A percentile compares a stretch with the other conserved stretches of the same genome.
These are phyloP conservation scores for Procapra przewalskii DNA, from an alignment of 2,113 vertebrate species.

Conservation along the genomic window DNA sequence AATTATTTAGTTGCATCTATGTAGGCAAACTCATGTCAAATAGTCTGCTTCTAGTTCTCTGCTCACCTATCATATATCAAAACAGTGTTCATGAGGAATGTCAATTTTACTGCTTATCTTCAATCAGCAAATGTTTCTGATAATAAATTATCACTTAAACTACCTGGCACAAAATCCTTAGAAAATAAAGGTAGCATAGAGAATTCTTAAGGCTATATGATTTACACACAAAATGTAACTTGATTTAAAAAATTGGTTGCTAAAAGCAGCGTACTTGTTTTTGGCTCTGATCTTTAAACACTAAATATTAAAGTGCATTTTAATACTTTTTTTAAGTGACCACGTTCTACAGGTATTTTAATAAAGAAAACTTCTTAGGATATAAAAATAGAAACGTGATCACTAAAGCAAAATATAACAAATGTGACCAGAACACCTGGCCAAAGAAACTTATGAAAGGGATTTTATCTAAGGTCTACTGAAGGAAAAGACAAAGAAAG, in stretches of 20 bases:
- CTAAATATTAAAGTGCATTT: background rate
- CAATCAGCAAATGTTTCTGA: background rate
- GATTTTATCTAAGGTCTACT: background rate
- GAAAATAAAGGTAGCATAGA: background rate
- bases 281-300: background rate
- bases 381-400: background rate
- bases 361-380: background rate
- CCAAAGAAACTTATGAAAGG: background rate
- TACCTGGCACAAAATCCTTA: background rate
- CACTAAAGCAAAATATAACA: slow-evolving; percentile 4
- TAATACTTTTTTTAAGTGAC: background rate
- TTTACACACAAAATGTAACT: background rate
- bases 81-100: background rate
- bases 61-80: background rate
- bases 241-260: background rate
- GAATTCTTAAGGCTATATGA: background rate
- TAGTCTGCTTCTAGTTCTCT: background rate
- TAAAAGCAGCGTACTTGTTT: background rate
- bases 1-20: background rate
- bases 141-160: background rate
- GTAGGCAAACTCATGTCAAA: background rate
- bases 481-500: background rate
- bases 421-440: background rate
- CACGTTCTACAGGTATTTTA: background rate
- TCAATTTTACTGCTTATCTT: background rate